These are phyloP conservation scores for Drosophila diplacantha DNA, from an alignment of 2,888 invertebrate genomes.

Conservation along the genomic window DNA sequence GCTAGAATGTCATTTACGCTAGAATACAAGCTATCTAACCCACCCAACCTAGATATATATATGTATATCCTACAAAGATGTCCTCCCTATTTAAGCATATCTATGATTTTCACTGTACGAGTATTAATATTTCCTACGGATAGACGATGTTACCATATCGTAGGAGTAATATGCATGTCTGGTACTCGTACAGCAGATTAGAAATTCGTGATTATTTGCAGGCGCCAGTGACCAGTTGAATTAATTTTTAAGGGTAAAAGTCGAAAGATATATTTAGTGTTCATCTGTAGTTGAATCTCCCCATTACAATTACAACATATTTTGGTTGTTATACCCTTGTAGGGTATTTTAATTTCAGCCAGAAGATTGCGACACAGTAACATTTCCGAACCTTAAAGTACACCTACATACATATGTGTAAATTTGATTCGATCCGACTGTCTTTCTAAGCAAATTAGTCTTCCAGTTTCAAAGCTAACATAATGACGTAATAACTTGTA, in stretches of 20 bases:
- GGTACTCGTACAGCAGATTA: background rate
- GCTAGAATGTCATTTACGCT: background rate
- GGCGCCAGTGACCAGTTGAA: background rate
- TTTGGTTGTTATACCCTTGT: background rate
- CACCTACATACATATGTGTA: background rate
- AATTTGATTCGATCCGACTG: background rate
- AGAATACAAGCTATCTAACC: no score
- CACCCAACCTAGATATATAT: background rate
- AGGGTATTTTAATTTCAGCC: background rate
- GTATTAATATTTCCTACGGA: background rate
- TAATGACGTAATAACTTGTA: background rate
- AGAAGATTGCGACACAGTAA: no score
- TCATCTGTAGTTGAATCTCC: background rate
- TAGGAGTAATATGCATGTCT: background rate
- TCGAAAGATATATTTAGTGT: background rate
- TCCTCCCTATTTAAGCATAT: background rate
- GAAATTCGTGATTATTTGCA: background rate
- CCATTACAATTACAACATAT: background rate
- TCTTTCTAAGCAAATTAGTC: no score
- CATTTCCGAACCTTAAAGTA: background rate
- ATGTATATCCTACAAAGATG: background rate
- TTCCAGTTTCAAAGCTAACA: background rate
- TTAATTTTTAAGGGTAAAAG: no score
- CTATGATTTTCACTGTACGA: background rate
- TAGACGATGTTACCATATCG: background rate